These are phyloP conservation scores for Cromileptes altivelis DNA, from an alignment of 2,113 vertebrate species.

Conservation along the genomic window DNA sequence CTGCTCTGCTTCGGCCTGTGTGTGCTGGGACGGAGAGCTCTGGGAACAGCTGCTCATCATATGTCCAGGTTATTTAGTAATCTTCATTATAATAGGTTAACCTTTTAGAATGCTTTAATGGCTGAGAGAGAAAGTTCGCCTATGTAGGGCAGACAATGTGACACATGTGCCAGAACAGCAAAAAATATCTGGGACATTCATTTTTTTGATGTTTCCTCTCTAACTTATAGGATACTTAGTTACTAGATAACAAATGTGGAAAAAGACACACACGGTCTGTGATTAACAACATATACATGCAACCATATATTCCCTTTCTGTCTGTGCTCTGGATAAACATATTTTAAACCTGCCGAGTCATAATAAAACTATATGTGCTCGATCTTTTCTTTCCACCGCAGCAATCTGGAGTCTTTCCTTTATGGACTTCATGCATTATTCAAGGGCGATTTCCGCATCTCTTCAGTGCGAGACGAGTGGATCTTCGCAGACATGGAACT, in stretches of 20 bases:
- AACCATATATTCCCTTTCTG: too few species aligned
- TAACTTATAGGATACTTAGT: neutral
- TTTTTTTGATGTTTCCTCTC: neutral
- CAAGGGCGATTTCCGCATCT: constrained; percentile 99
- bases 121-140: neutral
- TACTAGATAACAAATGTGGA: too few species aligned
- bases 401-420: constrained; percentile 98
- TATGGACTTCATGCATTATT: constrained; percentile 98
- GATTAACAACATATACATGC: too few species aligned
- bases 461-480: constrained; percentile 97
- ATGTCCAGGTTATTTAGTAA: constrained; percentile 93
- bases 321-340: neutral
- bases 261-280: too few species aligned
- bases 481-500: constrained; percentile 99
- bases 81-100: neutral
- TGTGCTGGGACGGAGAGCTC: constrained; percentile 95
- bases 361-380: neutral
- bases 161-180: neutral
- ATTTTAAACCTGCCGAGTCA: neutral
- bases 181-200: neutral
- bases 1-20: constrained; percentile 96
- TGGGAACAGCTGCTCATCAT: constrained; percentile 97
- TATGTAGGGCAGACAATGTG: neutral
- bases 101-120: neutral
- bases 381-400: constrained; percentile 65